Evolutionary conservation across 2,113 vertebrate species (phyloP).

Genomic region (Rhinogobius similis): DNA sequence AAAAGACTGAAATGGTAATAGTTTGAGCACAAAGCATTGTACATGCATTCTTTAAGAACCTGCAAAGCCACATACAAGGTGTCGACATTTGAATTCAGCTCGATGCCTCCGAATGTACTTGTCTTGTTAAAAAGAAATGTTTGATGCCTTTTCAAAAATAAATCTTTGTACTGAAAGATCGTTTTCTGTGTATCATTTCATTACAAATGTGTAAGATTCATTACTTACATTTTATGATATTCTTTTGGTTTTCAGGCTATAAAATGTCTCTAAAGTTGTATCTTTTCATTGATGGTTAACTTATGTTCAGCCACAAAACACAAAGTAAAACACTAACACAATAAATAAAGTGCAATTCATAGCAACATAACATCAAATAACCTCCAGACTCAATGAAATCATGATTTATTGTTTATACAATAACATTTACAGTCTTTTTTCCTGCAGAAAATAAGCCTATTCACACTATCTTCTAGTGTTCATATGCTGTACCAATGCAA

Average conservation of each 20-base stretch:
- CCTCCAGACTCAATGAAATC: neutral
- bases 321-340: no score
- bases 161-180: conserved; percentile 65
- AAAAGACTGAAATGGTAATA: conserved; percentile 23
- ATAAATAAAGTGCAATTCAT: no score
- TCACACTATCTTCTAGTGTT: neutral
- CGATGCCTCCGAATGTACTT: conserved; percentile 59
- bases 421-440: neutral
- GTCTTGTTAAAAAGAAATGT: conserved; percentile 64
- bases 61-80: conserved; percentile 31
- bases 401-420: neutral
- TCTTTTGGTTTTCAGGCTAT: no score
- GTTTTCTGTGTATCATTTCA: neutral
- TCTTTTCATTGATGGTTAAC: neutral
- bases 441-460: neutral
- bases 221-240: no score
- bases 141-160: conserved; percentile 65
- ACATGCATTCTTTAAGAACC: conserved; percentile 7
- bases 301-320: neutral
- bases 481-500: neutral
- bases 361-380: neutral
- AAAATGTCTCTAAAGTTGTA: no score
- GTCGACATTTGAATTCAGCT: conserved; percentile 32
- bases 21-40: conserved; percentile 61
- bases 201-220: no score